Evolutionary conservation across 2,888 invertebrate species (phyloP).

Genomic region (Drosophila dives): DNA sequence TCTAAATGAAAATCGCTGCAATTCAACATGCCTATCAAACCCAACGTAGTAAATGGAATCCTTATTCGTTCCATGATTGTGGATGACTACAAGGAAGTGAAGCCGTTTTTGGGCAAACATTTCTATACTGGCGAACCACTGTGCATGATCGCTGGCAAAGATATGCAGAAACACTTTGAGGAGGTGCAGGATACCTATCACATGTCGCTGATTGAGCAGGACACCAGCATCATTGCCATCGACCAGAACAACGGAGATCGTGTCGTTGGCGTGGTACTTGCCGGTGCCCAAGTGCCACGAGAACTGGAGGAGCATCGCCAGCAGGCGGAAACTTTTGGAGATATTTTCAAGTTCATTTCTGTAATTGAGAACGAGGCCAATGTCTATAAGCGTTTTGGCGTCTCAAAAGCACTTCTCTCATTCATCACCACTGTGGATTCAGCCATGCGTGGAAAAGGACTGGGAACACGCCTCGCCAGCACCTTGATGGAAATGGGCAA

Average conservation of each 20-base stretch:
- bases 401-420: slow-evolving; percentile 52
- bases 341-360: slow-evolving; percentile 43
- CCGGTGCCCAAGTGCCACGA: slow-evolving; percentile 4
- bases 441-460: slow-evolving; percentile 51
- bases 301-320: slow-evolving; percentile 11
- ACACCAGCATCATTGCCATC: slow-evolving; percentile 27
- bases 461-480: slow-evolving; percentile 50
- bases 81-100: slow-evolving; percentile 16
- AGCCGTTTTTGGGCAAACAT: slow-evolving; percentile 8
- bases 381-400: slow-evolving; percentile 52
- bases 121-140: slow-evolving; percentile 26
- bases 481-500: slow-evolving; percentile 55
- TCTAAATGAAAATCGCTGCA: not conserved
- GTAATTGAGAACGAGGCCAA: slow-evolving; percentile 58
- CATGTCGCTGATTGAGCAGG: slow-evolving; percentile 21
- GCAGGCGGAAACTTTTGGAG: slow-evolving; percentile 2
- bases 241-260: not conserved
- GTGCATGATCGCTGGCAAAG: not conserved
- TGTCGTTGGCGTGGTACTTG: slow-evolving; percentile 24
- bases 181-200: slow-evolving; percentile 13
- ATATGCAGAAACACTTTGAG: slow-evolving; percentile 11
- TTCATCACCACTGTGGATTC: slow-evolving; percentile 51
- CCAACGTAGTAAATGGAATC: slow-evolving; percentile 1
- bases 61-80: slow-evolving; percentile 13
- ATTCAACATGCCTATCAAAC: slow-evolving; percentile 3